A percentile compares a stretch with the other conserved stretches of the same genome.
These are phyloP conservation scores for Tetramorium bicarinatum DNA, from an alignment of 2,888 invertebrate species.

Conservation along the genomic window DNA sequence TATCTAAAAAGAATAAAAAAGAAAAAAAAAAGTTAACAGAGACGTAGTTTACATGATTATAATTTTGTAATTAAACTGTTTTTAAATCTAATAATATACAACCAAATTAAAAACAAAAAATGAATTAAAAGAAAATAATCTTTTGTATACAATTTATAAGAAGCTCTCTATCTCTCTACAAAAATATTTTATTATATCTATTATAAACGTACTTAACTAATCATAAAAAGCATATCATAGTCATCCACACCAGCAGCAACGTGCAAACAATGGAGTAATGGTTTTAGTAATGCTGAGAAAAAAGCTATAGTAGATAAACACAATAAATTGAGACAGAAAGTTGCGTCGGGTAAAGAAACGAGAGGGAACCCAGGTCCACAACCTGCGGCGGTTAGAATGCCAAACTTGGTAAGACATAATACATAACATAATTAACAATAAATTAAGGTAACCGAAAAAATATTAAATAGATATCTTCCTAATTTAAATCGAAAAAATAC, in stretches of 20 bases:
- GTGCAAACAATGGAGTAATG: constrained; percentile 34
- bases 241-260: constrained; percentile 6
- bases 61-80: no score
- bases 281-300: background rate
- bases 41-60: no score
- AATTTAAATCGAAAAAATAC: no score
- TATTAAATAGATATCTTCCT: no score
- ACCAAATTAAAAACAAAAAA: no score
- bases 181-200: background rate
- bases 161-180: background rate
- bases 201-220: background rate
- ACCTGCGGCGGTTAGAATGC: constrained; percentile 79
- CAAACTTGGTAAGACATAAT: constrained; percentile 42
- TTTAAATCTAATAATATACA: no score
- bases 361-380: constrained; percentile 84
- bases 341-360: constrained; percentile 82
- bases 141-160: no score
- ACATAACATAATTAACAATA: background rate
- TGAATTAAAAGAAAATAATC: no score
- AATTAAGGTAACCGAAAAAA: background rate
- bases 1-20: no score
- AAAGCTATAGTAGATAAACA: background rate
- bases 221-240: constrained; percentile 16
- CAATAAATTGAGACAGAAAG: constrained; percentile 82
- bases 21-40: no score